phyloP scores from a whole-genome alignment of 2,113 vertebrate species.

The Etheostoma cragini region DNA sequence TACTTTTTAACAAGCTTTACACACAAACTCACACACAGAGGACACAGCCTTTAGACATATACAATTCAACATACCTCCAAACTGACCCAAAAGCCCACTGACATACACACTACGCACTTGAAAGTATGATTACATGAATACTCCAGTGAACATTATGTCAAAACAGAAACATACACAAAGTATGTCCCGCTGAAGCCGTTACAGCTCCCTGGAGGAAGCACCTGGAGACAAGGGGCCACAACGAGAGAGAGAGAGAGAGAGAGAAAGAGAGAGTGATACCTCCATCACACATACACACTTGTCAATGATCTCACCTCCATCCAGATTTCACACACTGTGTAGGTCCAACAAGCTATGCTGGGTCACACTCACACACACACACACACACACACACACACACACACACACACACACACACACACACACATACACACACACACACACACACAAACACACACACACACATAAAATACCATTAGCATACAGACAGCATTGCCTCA shows the following conservation, averaged over 20 bases:
- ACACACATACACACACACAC: too few relatives aligned
- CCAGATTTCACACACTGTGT: constrained; percentile 46
- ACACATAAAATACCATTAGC: constrained; percentile 57
- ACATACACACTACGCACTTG: not conserved
- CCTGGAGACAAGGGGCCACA: constrained; percentile 62
- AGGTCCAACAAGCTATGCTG: constrained; percentile 36
- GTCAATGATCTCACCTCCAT: constrained; percentile 61
- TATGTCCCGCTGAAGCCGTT: constrained; percentile 46
- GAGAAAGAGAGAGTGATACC: constrained; percentile 10
- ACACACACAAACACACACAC: constrained; percentile 20
- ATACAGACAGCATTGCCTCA: constrained; percentile 47
- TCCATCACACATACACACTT: constrained; percentile 38
- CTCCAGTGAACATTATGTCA: constrained; percentile 15
- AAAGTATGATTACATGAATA: constrained; percentile 16
- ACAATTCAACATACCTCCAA: not conserved
- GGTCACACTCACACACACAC: constrained; percentile 4
- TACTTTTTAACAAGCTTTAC: not conserved
- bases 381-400: constrained; percentile 14
- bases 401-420: not conserved
- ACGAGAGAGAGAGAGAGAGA: constrained; percentile 2
- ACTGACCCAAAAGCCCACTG: not conserved
- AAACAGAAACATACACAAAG: constrained; percentile 28
- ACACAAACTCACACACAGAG: not conserved
- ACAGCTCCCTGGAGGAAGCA: constrained; percentile 69
- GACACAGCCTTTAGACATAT: not conserved